Evolutionary conservation across 1,140 invertebrate species (phyloP), one percentile per base, ranked within the genome.

Genomic region (Orchesella cincta): DNA sequence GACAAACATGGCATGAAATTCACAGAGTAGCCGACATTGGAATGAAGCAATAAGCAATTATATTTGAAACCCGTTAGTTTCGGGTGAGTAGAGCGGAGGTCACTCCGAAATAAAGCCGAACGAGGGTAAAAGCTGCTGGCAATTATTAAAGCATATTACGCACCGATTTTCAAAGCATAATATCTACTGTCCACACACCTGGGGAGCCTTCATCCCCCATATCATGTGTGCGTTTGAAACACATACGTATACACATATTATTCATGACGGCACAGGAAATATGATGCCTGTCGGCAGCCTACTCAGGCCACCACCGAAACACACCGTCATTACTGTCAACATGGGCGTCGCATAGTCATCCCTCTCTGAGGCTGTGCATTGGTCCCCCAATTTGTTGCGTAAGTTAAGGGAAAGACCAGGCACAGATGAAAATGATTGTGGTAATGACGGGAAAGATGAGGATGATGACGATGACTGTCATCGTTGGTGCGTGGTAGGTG

Each of bases 301-400:
- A 64, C 57, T 46, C 33, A 77, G 33, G 52, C 67, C 67, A 70
- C 76, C 62, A 67, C 62, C 31, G 62, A 67, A 67, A 3, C 62
- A 33, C 62, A 67, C 28, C 62, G 62, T 67, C 62, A 71, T 73
- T 62, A 77, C 76, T 73, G 76, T 77, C 76, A 73, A 73, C 71
- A 54, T 73, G 76, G 76, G 76, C 76, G 76, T 77, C 76, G 36
- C 67, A 33, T 1, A 73, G 72, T 28, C 54, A 77, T 77, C 72
- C 75, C 33, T 67, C 12, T n/a, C n/a, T n/a, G n/a, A 67, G 62
- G 28, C 8, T 28, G 71, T 57, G 71, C 52, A 77, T 77, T 46
- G 36, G 39, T 70, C 20, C n/a, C 73, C 36, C 75, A 51, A 76
- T 70, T 71, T 70, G 57, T 75, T 75, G 57, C 57, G 29, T 36